These are phyloP conservation scores for Schizaphis graminum DNA, from an alignment of 2,888 invertebrate species.

Conservation along the genomic window DNA sequence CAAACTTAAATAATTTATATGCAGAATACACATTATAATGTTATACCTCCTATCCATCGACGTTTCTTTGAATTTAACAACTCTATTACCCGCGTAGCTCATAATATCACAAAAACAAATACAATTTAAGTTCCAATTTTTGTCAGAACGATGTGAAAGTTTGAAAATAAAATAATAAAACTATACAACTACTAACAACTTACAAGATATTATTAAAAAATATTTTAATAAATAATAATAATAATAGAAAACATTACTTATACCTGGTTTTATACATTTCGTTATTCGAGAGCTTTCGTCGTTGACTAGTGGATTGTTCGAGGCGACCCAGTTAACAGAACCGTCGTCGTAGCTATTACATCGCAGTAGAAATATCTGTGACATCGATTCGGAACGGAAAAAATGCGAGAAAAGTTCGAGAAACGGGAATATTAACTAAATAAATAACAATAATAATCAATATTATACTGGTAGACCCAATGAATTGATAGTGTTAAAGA, in stretches of 20 bases:
- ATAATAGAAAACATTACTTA: background rate
- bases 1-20: background rate
- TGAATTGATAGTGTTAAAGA: background rate
- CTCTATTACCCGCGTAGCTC: background rate
- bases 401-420: background rate
- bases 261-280: background rate
- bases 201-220: background rate
- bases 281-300: background rate
- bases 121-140: background rate
- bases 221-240: background rate
- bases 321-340: background rate
- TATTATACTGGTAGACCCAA: background rate
- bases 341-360: background rate
- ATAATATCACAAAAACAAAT: background rate
- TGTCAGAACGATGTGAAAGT: background rate
- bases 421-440: background rate
- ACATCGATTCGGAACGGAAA: background rate
- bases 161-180: background rate
- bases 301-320: background rate
- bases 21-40: background rate
- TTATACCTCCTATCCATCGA: background rate
- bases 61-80: background rate
- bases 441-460: background rate
- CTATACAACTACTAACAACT: background rate
- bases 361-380: background rate